These are phyloP conservation scores for Geococcyx californianus DNA, from an alignment of 2,113 vertebrate species.

Conservation along the genomic window DNA sequence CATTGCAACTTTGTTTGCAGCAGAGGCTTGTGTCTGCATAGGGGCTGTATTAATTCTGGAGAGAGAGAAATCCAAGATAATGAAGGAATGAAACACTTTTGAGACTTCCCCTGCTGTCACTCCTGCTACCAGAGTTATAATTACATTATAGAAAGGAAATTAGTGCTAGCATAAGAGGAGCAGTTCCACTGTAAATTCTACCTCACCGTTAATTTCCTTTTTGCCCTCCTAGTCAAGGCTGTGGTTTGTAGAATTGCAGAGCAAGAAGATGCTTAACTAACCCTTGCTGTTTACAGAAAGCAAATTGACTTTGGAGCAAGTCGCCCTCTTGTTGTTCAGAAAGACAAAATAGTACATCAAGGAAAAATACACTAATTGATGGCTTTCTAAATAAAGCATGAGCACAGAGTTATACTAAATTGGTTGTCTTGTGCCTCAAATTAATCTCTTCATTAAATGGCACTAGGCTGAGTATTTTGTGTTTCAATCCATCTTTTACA, in stretches of 20 bases:
- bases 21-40: neutral
- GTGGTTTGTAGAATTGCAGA: slow-evolving; percentile 63
- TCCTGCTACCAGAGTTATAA: slow-evolving; percentile 62
- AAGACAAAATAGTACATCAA: slow-evolving; percentile 77
- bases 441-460: slow-evolving; percentile 85
- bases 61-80: neutral
- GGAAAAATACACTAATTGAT: slow-evolving; percentile 78
- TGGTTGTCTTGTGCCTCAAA: slow-evolving; percentile 80
- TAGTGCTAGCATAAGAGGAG: slow-evolving; percentile 54
- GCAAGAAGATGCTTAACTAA: slow-evolving; percentile 58
- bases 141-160: slow-evolving; percentile 63
- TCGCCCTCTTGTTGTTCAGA: slow-evolving; percentile 63
- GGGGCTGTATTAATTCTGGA: slow-evolving; percentile 41
- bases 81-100: slow-evolving; percentile 58
- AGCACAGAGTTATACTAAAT: slow-evolving; percentile 76
- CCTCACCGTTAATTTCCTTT: slow-evolving; percentile 69
- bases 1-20: slow-evolving; percentile 16
- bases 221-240: slow-evolving; percentile 52
- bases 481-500: slow-evolving; percentile 80
- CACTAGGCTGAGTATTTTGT: slow-evolving; percentile 76
- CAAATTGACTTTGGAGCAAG: slow-evolving; percentile 76
- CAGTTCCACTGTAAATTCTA: slow-evolving; percentile 49
- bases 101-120: slow-evolving; percentile 52
- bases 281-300: slow-evolving; percentile 72
- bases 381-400: slow-evolving; percentile 79